Evolutionary conservation across 2,113 vertebrate genomes (phyloP).

Genomic region (Dicaeum eximium): DNA sequence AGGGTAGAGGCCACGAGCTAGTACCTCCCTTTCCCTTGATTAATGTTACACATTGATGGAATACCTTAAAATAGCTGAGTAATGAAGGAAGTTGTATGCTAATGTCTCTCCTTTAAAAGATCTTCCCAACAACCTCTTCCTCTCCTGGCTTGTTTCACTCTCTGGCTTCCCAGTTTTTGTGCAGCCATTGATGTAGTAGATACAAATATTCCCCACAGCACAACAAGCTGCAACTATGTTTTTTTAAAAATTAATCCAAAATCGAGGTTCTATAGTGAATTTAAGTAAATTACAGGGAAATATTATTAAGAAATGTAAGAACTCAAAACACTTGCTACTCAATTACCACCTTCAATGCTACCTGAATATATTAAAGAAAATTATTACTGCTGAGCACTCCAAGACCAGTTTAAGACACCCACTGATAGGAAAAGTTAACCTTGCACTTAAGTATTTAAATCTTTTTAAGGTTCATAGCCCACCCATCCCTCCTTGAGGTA

Average conservation of each 20-base stretch:
- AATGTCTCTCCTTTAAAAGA: not conserved
- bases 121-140: not conserved
- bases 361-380: not conserved
- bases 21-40: not conserved
- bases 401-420: not conserved
- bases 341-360: not conserved
- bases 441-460: not conserved
- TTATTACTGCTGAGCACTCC: not conserved
- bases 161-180: not conserved
- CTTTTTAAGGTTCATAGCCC: not conserved
- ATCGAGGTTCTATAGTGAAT: not conserved
- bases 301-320: not conserved
- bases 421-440: not conserved
- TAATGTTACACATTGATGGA: not conserved
- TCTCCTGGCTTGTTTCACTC: not conserved
- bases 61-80: not conserved
- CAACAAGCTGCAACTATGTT: not conserved
- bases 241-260: not conserved
- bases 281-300: not conserved
- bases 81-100: not conserved
- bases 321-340: not conserved
- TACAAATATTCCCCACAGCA: not conserved
- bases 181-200: not conserved
- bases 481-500: not conserved
- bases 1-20: not conserved